Percentiles rank a stretch among this genome's conserved stretches.
Conservation (phyloP, 2,888 invertebrate genomes). For the Eupeodes luniger region DNA sequence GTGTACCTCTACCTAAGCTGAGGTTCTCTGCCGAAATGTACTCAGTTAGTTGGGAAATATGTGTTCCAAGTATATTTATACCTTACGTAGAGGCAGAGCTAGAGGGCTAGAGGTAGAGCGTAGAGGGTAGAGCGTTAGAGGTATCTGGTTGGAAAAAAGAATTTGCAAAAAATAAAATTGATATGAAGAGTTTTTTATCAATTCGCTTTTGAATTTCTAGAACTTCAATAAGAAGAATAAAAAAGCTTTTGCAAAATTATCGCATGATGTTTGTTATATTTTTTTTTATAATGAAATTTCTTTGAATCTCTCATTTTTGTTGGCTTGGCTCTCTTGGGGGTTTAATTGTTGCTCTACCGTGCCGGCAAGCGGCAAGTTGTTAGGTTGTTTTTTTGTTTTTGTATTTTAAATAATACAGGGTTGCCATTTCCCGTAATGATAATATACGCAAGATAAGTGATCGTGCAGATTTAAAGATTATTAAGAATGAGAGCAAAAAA, state of each 20-base stretch:
- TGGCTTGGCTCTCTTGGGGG: constrained; percentile 15
- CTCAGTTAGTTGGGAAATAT: constrained; percentile 23
- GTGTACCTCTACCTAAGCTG: constrained; percentile 12
- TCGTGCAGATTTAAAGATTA: constrained; percentile 2
- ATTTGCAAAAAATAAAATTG: constrained; percentile 23
- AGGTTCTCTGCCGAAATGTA: constrained; percentile 33
- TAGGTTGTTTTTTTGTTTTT: neutral
- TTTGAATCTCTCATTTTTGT: constrained; percentile 32
- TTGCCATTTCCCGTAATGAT: neutral
- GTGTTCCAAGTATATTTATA: constrained; percentile 31
- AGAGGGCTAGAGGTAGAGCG: no score
- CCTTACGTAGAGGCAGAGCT: neutral
- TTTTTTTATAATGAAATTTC: constrained; percentile 24
- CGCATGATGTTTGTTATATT: constrained; percentile 71
- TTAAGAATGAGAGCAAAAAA: neutral
- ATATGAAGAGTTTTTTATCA: constrained; percentile 53
- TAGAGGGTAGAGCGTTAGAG: no score
- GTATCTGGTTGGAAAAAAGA: constrained; percentile 19
- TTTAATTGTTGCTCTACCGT: neutral
- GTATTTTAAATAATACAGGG: neutral
- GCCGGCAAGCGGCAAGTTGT: constrained; percentile 4
- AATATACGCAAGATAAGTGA: neutral
- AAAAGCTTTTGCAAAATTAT: constrained; percentile 67
- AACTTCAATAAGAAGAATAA: neutral
- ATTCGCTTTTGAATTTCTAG: constrained; percentile 55